Base-by-base conservation (phyloP, 2,888 invertebrate genomes). In the Hyles lineata region DNA sequence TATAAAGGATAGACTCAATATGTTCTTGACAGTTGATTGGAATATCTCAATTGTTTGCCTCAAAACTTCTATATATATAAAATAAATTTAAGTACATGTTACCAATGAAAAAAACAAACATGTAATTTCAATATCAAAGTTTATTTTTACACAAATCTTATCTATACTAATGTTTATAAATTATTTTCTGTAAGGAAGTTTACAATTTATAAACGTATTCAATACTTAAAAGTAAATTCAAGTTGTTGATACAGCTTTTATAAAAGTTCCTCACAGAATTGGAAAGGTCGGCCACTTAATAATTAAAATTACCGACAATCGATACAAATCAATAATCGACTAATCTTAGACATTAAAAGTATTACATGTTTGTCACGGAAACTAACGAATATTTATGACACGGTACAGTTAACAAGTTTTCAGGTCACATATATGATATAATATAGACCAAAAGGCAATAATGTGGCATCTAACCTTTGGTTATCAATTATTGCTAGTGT, bases 171-270 rank as follows among this genome's bases (percentile, higher is more conserved):
- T 23, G 67, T 21, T 43, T 11, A 67, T 23, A 23, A 43, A 50
- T 67, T 67, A 67, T 50, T 67, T 23, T 23, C 50, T 67, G 21
- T 43, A 50, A 50, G 50, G 50, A 50, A 67, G 50, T 50, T 67
- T 67, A 50, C 67, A 23, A 67, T 23, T 43, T 50, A 50, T 23
- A 67, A 23, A 50, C 50, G 67, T 67, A 67, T 67, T 23, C 67
- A 67, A 67, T 67, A 67, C 67, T 67, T 67, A 67, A 67, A 67
- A 67, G 50, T 67, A 67, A 50, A 50, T 67, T 67, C 67, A 67
- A 67, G 67, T 67, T 67, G 43, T 67, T 50, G 67, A 67, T 67
- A 67, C 67, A 67, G 21, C 21, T 25, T n/a, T 11, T 23, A 67
- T 50, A 50, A 67, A 63, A 67, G 50, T 67, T 67, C 67, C 67